These are phyloP conservation scores for Pammene fasciana DNA, from an alignment of 2,888 invertebrate genomes.

Conservation along the genomic window DNA sequence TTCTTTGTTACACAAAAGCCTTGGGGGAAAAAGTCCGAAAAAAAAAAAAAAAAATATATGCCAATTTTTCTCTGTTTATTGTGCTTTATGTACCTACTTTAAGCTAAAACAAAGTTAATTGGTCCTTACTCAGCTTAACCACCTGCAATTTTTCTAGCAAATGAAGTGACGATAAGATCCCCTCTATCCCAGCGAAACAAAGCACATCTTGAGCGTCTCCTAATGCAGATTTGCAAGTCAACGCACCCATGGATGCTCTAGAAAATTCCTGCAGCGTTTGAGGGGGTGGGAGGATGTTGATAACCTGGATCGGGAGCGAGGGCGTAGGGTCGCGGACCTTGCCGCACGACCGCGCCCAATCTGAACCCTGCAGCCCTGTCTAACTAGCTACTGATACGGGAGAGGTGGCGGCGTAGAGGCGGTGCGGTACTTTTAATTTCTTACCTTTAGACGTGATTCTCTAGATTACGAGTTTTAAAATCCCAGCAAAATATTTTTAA, in stretches of 20 bases:
- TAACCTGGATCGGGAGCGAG: conserved; percentile 81
- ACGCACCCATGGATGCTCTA: conserved; percentile 77
- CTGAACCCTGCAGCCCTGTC: conserved; percentile 57
- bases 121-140: not conserved
- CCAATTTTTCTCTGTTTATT: too few relatives aligned
- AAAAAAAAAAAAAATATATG: too few relatives aligned
- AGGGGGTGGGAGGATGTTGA: conserved; percentile 68
- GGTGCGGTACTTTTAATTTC: conserved; percentile 37
- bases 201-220: conserved; percentile 27
- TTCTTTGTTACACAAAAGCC: too few relatives aligned
- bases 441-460: not conserved
- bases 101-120: too few relatives aligned
- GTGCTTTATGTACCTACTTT: too few relatives aligned
- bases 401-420: conserved; percentile 46
- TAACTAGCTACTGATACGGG: conserved; percentile 47
- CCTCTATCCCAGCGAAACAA: conserved; percentile 27
- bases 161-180: conserved; percentile 1
- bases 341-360: conserved; percentile 73
- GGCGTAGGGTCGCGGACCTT: conserved; percentile 78
- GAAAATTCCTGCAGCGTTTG: conserved; percentile 77
- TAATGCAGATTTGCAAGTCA: conserved; percentile 60
- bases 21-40: too few relatives aligned
- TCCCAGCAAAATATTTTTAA: not conserved
- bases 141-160: conserved; percentile 5
- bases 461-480: not conserved